These are phyloP conservation scores for Zaprionus africanus DNA, from an alignment of 1,140 invertebrate species.

Conservation along the genomic window DNA sequence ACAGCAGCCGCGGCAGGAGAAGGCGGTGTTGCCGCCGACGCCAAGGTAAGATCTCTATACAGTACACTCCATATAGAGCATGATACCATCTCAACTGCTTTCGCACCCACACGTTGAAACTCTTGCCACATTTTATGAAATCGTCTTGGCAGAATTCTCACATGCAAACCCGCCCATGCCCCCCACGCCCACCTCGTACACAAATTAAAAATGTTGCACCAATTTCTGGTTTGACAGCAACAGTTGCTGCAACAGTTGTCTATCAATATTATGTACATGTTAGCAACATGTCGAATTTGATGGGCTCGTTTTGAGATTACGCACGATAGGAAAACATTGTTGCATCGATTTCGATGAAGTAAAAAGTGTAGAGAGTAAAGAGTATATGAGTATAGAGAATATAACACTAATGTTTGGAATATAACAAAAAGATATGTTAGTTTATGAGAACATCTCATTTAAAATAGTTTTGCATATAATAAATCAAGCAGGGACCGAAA, in stretches of 20 bases:
- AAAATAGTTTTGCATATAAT: too few relatives aligned
- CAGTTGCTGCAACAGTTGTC: background rate
- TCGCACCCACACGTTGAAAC: background rate
- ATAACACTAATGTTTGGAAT: background rate
- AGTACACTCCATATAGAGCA: background rate
- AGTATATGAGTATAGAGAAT: background rate
- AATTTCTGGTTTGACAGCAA: slow-evolving; percentile 23
- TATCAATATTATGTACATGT: background rate
- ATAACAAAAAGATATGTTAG: too few relatives aligned
- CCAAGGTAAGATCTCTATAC: slow-evolving; percentile 63
- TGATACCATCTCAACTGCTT: background rate
- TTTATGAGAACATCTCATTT: too few relatives aligned
- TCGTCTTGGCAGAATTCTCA: slow-evolving; percentile 43
- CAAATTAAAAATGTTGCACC: slow-evolving; percentile 62
- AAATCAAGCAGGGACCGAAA: too few relatives aligned
- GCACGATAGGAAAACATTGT: background rate
- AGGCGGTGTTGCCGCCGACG: slow-evolving; percentile 40
- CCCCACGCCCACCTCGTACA: background rate
- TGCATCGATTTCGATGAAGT: too few relatives aligned
- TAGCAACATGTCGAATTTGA: background rate
- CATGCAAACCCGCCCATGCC: slow-evolving; percentile 26
- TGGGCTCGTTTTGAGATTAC: background rate
- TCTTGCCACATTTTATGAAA: background rate
- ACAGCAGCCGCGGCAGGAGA: slow-evolving; percentile 26
- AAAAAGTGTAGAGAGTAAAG: too few relatives aligned